Evolutionary conservation across 2,113 vertebrate genomes (phyloP).

Genomic region (Anarhynchus alexandrinus): DNA sequence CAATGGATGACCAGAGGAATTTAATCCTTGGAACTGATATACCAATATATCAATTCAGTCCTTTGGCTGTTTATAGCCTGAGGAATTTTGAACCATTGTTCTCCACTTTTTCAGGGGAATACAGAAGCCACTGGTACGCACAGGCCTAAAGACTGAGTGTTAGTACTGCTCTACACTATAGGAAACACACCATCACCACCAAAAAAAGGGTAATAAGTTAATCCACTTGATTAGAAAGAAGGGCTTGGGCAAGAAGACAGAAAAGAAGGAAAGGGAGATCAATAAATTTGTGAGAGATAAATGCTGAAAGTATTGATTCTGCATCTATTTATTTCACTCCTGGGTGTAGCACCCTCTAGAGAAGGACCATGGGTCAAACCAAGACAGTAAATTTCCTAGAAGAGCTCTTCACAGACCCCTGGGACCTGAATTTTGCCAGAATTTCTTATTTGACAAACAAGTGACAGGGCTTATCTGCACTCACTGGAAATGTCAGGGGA

Average conservation of each 20-base stretch:
- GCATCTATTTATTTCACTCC: neutral
- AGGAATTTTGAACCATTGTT: neutral
- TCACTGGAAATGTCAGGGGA: neutral
- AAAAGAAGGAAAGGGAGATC: neutral
- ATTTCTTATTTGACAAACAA: neutral
- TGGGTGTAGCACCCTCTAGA: neutral
- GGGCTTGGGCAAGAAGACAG: neutral
- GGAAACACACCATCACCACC: accelerated
- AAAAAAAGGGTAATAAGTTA: neutral
- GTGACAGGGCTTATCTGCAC: neutral
- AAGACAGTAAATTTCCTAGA: neutral
- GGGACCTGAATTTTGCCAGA: neutral
- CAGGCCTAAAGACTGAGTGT: neutral
- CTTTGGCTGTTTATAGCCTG: neutral
- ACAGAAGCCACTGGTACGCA: neutral
- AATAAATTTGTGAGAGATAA: neutral
- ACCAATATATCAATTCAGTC: neutral
- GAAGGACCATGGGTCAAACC: neutral
- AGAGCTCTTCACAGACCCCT: neutral
- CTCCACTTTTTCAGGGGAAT: neutral
- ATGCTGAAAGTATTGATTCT: neutral
- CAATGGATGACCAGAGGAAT: neutral
- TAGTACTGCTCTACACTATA: neutral
- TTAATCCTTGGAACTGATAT: neutral
- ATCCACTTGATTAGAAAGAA: neutral